Evolutionary conservation across 2,888 invertebrate species (phyloP).

Genomic region (Caenorhabditis wallacei): DNA sequence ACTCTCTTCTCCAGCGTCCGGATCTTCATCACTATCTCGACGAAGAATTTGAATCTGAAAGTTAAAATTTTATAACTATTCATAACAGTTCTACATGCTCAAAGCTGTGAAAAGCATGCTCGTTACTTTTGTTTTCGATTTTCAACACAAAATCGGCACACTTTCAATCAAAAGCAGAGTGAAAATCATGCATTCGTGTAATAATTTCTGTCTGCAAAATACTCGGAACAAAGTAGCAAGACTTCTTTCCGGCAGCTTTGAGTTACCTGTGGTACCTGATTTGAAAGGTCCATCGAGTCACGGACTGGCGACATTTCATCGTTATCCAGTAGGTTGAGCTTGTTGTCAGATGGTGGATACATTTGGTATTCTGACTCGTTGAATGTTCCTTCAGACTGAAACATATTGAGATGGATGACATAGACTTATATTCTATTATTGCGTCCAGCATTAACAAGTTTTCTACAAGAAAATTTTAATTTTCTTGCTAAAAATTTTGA

Average conservation of each 20-base stretch:
- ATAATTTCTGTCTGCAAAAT: neutral
- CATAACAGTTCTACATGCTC: slow-evolving; percentile 3
- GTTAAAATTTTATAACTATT: neutral
- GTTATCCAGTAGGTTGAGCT: slow-evolving; percentile 57
- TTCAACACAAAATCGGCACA: neutral
- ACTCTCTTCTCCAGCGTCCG: slow-evolving; percentile 73
- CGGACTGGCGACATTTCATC: slow-evolving; percentile 59
- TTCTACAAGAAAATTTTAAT: too few relatives aligned
- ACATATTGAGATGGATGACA: slow-evolving; percentile 1
- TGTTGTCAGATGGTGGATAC: slow-evolving; percentile 69
- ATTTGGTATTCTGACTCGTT: slow-evolving; percentile 76
- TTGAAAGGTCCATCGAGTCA: slow-evolving; percentile 65
- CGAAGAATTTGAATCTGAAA: slow-evolving; percentile 73
- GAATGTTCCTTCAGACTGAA: slow-evolving; percentile 70
- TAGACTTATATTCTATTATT: too few relatives aligned
- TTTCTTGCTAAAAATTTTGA: too few relatives aligned
- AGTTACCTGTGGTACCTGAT: slow-evolving; percentile 71
- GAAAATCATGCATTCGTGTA: neutral
- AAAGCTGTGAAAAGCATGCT: slow-evolving; percentile 46
- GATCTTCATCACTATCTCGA: slow-evolving; percentile 74
- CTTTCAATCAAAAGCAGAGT: neutral
- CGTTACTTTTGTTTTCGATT: neutral
- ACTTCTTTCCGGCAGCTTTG: slow-evolving; percentile 37
- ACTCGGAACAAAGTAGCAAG: slow-evolving; percentile 13
- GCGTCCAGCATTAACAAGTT: too few relatives aligned